A percentile compares a stretch with the other conserved stretches of the same genome.
Evolutionary conservation across 2,797 vertebrate genomes (phyloP).

Genomic region (Lithobates sylvaticus): DNA sequence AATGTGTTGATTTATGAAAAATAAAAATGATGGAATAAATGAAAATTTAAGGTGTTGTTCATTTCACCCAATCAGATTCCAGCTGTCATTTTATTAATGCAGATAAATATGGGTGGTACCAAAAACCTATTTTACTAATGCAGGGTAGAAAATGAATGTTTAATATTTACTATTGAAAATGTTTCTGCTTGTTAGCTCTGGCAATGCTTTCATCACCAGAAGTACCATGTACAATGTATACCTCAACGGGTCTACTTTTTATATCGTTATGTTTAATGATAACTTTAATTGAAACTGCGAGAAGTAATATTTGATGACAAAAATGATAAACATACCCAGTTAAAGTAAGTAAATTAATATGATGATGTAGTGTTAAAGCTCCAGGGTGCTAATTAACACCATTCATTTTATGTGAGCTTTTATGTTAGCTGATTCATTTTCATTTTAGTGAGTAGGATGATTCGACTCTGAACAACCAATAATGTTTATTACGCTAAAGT

Average conservation of each 20-base stretch:
- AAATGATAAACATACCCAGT: neutral
- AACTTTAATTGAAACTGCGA: too few species aligned
- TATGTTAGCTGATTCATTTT: constrained; percentile 11
- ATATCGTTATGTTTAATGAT: too few species aligned
- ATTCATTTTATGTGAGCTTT: neutral
- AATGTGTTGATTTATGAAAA: neutral
- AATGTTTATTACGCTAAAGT: neutral
- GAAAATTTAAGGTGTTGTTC: neutral
- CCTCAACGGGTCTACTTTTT: too few species aligned
- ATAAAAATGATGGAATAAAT: neutral
- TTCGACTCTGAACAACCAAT: neutral
- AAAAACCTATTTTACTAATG: too few species aligned
- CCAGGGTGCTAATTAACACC: constrained; percentile 16
- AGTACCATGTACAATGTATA: too few species aligned
- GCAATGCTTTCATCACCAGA: too few species aligned
- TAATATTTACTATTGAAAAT: too few species aligned
- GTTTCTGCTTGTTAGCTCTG: too few species aligned
- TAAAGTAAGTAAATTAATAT: neutral
- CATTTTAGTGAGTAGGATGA: neutral
- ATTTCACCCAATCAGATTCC: neutral
- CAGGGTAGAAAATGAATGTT: too few species aligned
- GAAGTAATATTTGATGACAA: neutral
- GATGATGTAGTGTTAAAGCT: neutral
- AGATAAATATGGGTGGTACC: too few species aligned
- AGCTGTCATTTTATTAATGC: neutral